Evolutionary conservation across 2,888 invertebrate genomes (phyloP), one percentile per base, ranked within the genome.

Genomic region (Hyppa rectilinea): DNA sequence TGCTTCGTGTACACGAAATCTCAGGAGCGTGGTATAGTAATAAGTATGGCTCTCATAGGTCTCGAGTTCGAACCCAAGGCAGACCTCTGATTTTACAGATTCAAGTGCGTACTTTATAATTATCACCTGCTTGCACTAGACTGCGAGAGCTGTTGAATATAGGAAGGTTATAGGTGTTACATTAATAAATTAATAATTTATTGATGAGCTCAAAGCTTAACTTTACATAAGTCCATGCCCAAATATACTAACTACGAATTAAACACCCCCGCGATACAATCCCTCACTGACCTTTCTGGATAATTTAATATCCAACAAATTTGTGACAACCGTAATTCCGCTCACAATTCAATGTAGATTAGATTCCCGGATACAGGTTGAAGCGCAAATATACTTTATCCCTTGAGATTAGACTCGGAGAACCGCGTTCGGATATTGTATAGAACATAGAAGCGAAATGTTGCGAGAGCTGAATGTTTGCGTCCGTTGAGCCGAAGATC

Each of bases 311-410:
- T 67, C 53, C 40, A 55, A 67, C 62, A 50, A 74, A 67, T 79
- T n/a, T 74, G 62, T 74, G 53, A 55, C 58, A 50, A 43, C 65
- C 49, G 50, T 74, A 78, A 67, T 61, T 64, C 63, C 60, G 80
- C 60, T 60, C 55, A 67, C 63, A 68, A 80, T 80, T 75, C 60
- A 63, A 68, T 68, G 63, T 68, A 80, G 67, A 77, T 77, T 55
- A 59, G 65, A 75, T 56, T 31, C n/a, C 63, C 9, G 45, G 31
- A 31, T 45, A 45, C 62, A 79, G 40, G 59, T 59, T 72, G 59
- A 61, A 60, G n/a, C 38, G 50, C 62, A 80, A 78, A 75, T 80
- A 77, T 74, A 56, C 55, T 78, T 74, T 55, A 78, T 80, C 75
- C 77, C 47, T 67, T 47, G 60, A 52, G 75, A 78, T 78, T 80